Evolutionary conservation across 2,113 vertebrate genomes (phyloP).

Genomic region (Chloebia gouldiae): DNA sequence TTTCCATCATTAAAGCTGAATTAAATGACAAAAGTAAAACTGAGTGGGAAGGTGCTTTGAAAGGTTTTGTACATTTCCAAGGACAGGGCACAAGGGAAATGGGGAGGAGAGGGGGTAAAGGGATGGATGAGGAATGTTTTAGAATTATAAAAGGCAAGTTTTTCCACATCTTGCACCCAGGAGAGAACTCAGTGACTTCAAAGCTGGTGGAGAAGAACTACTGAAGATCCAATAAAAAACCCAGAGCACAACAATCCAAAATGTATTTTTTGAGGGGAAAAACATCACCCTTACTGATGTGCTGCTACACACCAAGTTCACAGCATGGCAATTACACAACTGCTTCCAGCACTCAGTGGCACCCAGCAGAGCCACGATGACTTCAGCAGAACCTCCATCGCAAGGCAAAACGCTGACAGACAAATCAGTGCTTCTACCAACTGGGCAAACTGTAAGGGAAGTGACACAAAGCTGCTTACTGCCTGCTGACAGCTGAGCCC

Average conservation of each 20-base stretch:
- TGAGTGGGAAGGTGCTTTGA: background rate
- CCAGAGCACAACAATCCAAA: background rate
- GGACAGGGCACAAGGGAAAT: background rate
- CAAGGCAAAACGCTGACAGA: accelerated
- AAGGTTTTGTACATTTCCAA: background rate
- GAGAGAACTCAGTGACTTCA: background rate
- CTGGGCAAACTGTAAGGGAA: background rate
- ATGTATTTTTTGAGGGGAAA: background rate
- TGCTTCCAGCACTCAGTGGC: background rate
- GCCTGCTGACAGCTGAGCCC: slow-evolving; percentile 89
- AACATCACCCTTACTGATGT: background rate
- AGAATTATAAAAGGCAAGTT: background rate
- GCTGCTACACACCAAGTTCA: background rate
- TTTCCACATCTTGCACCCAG: background rate
- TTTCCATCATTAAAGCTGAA: background rate
- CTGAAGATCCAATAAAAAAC: background rate
- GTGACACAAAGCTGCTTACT: slow-evolving; percentile 67
- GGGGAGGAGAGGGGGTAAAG: background rate
- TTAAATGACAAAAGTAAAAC: background rate
- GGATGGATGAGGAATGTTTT: background rate
- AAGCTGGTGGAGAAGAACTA: background rate
- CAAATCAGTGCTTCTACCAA: background rate
- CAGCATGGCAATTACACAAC: background rate
- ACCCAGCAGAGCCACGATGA: background rate
- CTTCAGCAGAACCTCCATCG: background rate